Evolutionary conservation across 2,113 vertebrate genomes (phyloP).

Genomic region (Tragelaphus scriptus): DNA sequence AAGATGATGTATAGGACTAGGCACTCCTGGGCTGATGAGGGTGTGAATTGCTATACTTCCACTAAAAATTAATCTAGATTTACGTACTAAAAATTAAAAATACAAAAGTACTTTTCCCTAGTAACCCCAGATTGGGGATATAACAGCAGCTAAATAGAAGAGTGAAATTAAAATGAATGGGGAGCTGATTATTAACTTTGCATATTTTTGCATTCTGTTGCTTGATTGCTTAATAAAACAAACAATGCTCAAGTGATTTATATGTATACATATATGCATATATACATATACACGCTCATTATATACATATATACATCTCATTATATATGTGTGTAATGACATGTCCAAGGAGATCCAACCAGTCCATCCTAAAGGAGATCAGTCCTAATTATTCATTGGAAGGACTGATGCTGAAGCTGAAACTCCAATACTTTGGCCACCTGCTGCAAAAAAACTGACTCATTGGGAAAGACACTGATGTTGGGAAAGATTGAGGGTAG

Average conservation of each 20-base stretch:
- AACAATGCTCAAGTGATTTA: not conserved
- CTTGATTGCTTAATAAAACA: not conserved
- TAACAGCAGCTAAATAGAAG: not conserved
- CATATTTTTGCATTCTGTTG: not conserved
- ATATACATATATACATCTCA: not conserved
- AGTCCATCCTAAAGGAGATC: not conserved
- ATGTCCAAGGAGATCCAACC: not conserved
- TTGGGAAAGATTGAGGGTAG: not conserved
- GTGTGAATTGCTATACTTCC: not conserved
- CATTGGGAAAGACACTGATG: not conserved
- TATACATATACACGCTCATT: not conserved
- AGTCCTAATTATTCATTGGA: not conserved
- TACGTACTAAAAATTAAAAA: not conserved
- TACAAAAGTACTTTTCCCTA: not conserved
- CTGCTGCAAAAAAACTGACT: not conserved
- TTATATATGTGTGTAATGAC: not conserved
- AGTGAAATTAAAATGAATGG: not conserved
- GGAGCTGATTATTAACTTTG: not conserved
- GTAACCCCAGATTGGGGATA: not conserved
- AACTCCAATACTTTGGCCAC: not conserved
- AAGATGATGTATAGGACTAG: not conserved
- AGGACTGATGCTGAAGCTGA: not conserved
- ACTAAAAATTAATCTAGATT: not conserved
- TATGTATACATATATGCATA: not conserved
- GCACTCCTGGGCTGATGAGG: accelerated